Conservation (phyloP, 2,888 invertebrate species). For the Anticlea derivata region DNA sequence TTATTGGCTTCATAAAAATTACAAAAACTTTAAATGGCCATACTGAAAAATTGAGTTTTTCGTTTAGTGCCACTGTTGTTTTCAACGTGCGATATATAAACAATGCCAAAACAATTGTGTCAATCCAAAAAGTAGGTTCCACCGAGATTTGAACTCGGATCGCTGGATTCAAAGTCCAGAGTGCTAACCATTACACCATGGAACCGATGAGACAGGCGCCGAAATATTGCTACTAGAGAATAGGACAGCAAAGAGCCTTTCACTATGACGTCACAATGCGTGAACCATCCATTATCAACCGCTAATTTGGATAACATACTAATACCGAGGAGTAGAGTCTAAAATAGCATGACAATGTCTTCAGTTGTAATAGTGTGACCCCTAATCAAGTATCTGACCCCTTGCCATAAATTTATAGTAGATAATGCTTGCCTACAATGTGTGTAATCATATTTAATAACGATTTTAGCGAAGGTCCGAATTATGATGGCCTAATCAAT, state of each 20-base stretch:
- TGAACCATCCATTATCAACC: not conserved
- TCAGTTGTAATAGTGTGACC: constrained; percentile 9
- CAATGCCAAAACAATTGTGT: not conserved
- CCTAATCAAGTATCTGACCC: constrained; percentile 14
- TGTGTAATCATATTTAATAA: too few species aligned
- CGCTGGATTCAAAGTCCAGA: constrained; percentile 93
- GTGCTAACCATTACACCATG: constrained; percentile 93
- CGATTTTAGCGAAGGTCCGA: too few species aligned
- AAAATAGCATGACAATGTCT: constrained; percentile 15
- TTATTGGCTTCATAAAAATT: too few species aligned
- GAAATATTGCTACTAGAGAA: constrained; percentile 42
- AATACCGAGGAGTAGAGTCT: not conserved
- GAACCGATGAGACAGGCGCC: constrained; percentile 68
- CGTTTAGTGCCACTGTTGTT: too few species aligned
- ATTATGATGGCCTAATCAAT: too few species aligned
- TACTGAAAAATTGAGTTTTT: too few species aligned
- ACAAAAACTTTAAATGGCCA: too few species aligned
- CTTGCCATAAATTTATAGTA: constrained; percentile 9
- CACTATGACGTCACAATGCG: constrained; percentile 31
- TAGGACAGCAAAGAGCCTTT: constrained; percentile 1
- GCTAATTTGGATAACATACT: constrained; percentile 9
- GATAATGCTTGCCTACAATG: too few species aligned
- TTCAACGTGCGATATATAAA: too few species aligned
- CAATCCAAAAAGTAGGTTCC: constrained; percentile 80
- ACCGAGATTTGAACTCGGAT: constrained; percentile 94